Evolutionary conservation across 2,888 invertebrate genomes (phyloP), one percentile per base, ranked within the genome.

Genomic region (Heteropelma amictum): DNA sequence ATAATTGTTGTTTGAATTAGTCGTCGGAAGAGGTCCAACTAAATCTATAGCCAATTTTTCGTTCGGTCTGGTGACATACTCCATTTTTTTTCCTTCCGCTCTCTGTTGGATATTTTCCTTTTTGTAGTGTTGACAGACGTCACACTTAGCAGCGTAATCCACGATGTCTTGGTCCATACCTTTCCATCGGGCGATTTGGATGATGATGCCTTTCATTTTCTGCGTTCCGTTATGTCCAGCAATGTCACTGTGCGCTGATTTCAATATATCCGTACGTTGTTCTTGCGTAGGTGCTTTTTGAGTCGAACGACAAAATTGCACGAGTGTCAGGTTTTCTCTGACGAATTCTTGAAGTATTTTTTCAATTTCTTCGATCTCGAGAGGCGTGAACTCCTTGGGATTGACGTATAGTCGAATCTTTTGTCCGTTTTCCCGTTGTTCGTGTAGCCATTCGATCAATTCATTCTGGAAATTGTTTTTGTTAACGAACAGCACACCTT

Each of bases 161-260:
- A 47, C 61, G 23, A 61, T 61, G 23, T 61, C 61, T 14, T 61
- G 61, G 5, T 61, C 23, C 47, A 61, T 61, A 2, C 61, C 61
- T 47, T 33, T 61, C 61, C 47, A 61, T 35, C 61, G 47, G 8
- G 61, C 61, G 4, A 47, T 47, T 47, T 61, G 61, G 0, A 8
- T 47, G 23, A 61, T 47, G 4, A 47, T 58, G 5, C 2, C 42
- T 21, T 47, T 61, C 47, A 61, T 61, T 17, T 61, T 61, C 7
- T 47, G 3, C 23, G 61, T 61, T 12, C 47, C 61, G 21, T 61
- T 61, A 6, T 61, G 61, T 30, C 61, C 61, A 3, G 61, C 35
- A 10, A 40, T 23, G 23, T 61, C 35, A 12, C 61, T 45, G 17
- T 60, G 60, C 5, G 60, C 60, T 21, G 60, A 30, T 40, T n/a